Percentiles rank a stretch among this genome's conserved stretches.
These are phyloP conservation scores for Aegotheles bennettii DNA, from an alignment of 2,113 vertebrate genomes.

Conservation along the genomic window DNA sequence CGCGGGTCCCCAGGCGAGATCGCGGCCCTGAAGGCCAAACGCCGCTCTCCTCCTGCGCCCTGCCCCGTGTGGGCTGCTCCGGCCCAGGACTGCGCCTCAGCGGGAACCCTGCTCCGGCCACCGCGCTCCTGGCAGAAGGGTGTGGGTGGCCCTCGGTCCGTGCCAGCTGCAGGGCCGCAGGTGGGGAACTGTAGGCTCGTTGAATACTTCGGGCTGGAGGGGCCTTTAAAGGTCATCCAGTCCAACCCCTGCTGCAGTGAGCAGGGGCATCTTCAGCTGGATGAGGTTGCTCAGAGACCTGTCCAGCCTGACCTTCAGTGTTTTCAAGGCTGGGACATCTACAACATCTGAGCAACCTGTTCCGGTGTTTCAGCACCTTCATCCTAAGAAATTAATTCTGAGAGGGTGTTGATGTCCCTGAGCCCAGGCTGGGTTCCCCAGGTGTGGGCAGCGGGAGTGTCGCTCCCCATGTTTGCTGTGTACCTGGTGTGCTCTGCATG, in stretches of 20 bases:
- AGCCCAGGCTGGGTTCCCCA: not conserved
- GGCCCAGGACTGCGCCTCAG: not conserved
- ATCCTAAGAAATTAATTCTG: not conserved
- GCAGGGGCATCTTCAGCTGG: not conserved
- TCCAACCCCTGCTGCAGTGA: not conserved
- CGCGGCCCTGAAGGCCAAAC: not conserved
- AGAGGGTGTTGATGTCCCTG: not conserved
- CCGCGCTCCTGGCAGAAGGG: not conserved
- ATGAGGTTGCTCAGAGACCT: not conserved
- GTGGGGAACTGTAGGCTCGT: not conserved
- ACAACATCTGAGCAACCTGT: not conserved
- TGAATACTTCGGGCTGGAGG: not conserved
- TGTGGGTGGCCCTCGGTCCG: not conserved
- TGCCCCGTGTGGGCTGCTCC: not conserved
- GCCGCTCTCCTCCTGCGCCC: too few species aligned
- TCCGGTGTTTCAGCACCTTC: not conserved
- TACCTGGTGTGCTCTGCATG: accelerated
- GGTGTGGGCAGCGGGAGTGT: not conserved
- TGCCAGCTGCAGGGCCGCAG: not conserved
- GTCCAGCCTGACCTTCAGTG: accelerated
- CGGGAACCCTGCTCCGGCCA: accelerated
- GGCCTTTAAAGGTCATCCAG: not conserved
- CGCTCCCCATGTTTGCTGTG: accelerated
- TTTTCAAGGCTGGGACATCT: accelerated
- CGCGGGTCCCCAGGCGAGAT: accelerated